Base-by-base conservation (phyloP, 2,888 invertebrate species). In the Pardosa pseudoannulata region DNA sequence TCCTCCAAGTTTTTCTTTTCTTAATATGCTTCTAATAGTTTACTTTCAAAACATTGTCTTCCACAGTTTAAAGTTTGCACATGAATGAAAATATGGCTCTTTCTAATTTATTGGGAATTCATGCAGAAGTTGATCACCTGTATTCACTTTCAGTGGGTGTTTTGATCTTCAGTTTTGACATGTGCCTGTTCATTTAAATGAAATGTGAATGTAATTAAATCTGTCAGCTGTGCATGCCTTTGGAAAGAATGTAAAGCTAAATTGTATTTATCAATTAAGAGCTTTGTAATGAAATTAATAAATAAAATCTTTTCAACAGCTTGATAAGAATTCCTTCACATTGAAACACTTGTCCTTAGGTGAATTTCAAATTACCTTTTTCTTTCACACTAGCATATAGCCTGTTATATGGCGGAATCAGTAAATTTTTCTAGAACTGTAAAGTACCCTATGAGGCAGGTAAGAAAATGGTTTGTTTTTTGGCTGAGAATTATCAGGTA, bases 241-340 rank as follows among this genome's bases (percentile, higher is more conserved):
- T 71, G 46, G 73, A 76, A 78, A 72, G 76, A 56, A 56, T 56
- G 56, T 56, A 23, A 56, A 56, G 23, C 56, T 56, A 82, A 67
- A 50, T 78, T 85, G 74, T 72, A 70, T 86, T 86, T 86, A 79
- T 62, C 41, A 76, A 75, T 87, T 80, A 80, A 76, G 87, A 87
- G 87, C 87, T 87, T 87, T 87, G 87, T 87, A 87, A 80, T 79
- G 74, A 80, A 87, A 56, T 65, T 80, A 87, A 87, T 80, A 72
- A 87, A 87, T 87, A 87, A 56, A 87, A 87, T 73, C 80, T 87
- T 79, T 87, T 80, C 78, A 80, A 80, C 75, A 73, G 78, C 79
- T 80, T 87, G 75, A 56, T 74, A 7, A n/a, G n/a, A n/a, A n/a
- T n/a, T n/a, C n/a, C n/a, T n/a, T n/a, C n/a, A n/a, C n/a, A n/a